Base-by-base conservation (phyloP, 2,888 invertebrate genomes). In the Phyllotreta cruciferae region DNA sequence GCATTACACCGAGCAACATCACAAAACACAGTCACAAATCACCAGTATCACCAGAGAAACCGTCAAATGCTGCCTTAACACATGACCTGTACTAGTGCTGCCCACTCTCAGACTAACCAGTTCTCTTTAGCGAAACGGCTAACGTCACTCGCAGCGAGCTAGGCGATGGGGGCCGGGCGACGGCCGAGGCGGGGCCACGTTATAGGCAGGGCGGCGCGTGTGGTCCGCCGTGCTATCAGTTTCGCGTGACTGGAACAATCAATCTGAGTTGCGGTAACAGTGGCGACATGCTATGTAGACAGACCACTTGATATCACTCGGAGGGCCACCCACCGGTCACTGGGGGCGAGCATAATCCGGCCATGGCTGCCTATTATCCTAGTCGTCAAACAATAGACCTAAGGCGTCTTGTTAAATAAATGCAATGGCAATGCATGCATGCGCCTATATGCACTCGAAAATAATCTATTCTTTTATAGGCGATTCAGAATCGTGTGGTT, bases 261-360 rank as follows among this genome's bases (percentile, higher is more conserved):
- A 81, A 81, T 81, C 81, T 81, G 81, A 73, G 75, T 77, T 79
- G 81, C 75, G 81, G 80, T 79, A 78, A 79, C 81, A 75, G 81
- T 81, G 81, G 81, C 81, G 81, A 81, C 81, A 80, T 78, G 79
- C 77, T 78, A 78, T 81, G 81, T 79, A 80, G 79, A 79, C 80
- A 80, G 79, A 77, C 79, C 80, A 80, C 80, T 81, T 81, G 80
- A 81, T 81, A 80, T 79, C 79, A 78, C 74, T 74, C 72, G 72
- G 70, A 69, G 76, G 76, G 75, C 76, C 78, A 76, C 76, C 76
- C 77, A 77, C 76, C 68, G 75, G 73, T 74, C 76, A 75, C 73
- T 73, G 70, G 75, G 73, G 75, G 77, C 76, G 73, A 76, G 73
- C 75, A 76, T 75, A 75, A 75, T 74, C 75, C 75, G 75, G 77